Percentiles rank a stretch among this genome's conserved stretches.
Evolutionary conservation across 2,113 vertebrate species (phyloP).

Genomic region (Elachura formosa): DNA sequence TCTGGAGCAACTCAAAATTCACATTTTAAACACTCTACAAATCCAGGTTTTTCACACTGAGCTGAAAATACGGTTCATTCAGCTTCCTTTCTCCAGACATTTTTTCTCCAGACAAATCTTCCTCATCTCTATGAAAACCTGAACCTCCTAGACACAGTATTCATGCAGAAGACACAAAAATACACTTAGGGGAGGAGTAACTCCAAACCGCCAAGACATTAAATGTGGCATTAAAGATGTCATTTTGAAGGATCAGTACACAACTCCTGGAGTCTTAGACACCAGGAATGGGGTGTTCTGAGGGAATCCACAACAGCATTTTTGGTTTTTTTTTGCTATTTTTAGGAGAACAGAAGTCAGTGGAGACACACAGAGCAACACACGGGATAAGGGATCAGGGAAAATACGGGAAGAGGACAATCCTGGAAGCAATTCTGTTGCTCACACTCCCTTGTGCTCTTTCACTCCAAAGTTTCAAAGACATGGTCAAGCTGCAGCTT

Average conservation of each 20-base stretch:
- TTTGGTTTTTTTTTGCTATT: rapidly evolving
- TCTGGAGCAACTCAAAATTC: neutral
- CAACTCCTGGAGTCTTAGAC: neutral
- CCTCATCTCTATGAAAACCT: neutral
- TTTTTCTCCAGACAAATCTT: neutral
- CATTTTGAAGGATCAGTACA: neutral
- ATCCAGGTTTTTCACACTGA: neutral
- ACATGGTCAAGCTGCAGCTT: rapidly evolving
- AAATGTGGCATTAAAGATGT: neutral
- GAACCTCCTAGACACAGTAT: neutral
- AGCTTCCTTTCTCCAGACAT: neutral
- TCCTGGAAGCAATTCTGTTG: neutral
- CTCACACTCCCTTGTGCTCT: neutral
- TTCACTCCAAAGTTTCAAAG: neutral
- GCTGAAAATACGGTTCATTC: neutral
- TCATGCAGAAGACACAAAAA: neutral
- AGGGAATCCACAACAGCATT: neutral
- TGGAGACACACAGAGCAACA: neutral
- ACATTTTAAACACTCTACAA: neutral
- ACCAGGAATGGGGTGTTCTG: neutral
- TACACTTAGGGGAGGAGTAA: neutral
- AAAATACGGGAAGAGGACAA: neutral
- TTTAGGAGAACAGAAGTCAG: neutral
- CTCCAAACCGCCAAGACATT: neutral
- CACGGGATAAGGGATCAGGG: neutral